Evolutionary conservation across 2,888 invertebrate genomes (phyloP), one percentile per base, ranked within the genome.

Genomic region (Apodemia zela): DNA sequence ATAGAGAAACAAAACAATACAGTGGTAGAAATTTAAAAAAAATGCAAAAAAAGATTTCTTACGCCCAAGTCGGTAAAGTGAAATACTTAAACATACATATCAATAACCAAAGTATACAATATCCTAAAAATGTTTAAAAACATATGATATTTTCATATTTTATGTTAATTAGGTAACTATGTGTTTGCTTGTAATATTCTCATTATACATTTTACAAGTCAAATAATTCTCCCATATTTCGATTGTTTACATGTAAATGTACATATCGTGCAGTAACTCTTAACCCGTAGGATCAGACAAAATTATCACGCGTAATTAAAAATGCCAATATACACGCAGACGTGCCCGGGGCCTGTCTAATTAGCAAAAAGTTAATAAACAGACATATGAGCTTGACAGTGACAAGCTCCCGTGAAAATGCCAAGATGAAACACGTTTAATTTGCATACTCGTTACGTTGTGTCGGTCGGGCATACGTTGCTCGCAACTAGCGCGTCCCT

Each of bases 301-400:
- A 67, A 69, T 87, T 86, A 88, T 87, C 81, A 80, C 79, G 78
- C 80, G 84, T 89, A 91, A 89, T 91, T 89, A 89, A 89, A 90
- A 90, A 91, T 86, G 85, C 90, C 87, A 87, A 89, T 88, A 86
- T 79, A 85, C 86, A 81, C 85, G 80, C 81, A 86, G 84, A 85
- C 86, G 79, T 75, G 83, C 82, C 80, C 79, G 75, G 76, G 75
- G 84, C 84, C 82, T 84, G 87, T 87, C 88, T 89, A 89, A 90
- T 89, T 90, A 89, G 87, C 87, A 90, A 89, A 89, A 90, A 89
- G 89, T 89, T 91, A 89, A 89, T 89, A 89, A 88, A 89, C 89
- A 87, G 85, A 87, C 88, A 78, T 80, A 81, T 81, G 78, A 67
- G 82, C 82, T 54, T 84, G 91, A 90, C 91, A 90, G 86, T 89